Evolutionary conservation across 2,888 invertebrate genomes (phyloP).

Genomic region (Lithophane ornitopus): DNA sequence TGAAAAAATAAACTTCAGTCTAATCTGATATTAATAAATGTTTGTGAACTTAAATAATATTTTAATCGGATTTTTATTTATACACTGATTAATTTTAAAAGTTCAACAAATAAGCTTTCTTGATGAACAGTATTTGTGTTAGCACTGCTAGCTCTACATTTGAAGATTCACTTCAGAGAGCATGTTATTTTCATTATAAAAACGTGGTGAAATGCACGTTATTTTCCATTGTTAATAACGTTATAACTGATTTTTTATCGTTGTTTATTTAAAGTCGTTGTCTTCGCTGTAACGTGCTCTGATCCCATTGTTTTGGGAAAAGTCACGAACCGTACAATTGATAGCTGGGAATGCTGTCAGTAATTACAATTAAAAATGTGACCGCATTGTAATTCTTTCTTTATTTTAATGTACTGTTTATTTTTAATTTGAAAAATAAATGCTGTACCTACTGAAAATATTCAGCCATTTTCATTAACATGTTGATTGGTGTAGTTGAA

Average conservation of each 20-base stretch:
- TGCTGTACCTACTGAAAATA: neutral
- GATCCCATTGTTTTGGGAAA: constrained; percentile 87
- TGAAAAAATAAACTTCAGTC: neutral
- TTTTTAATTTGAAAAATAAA: constrained; percentile 62
- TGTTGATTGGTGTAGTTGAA: neutral
- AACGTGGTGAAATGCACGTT: constrained; percentile 59
- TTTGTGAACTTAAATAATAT: neutral
- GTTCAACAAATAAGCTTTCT: neutral
- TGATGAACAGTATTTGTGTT: neutral
- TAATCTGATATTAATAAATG: neutral
- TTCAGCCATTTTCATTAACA: constrained; percentile 13
- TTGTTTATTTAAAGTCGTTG: constrained; percentile 80
- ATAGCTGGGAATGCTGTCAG: constrained; percentile 75
- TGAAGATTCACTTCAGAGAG: neutral
- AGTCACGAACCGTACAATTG: constrained; percentile 86
- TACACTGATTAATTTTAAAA: neutral
- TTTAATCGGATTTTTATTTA: neutral
- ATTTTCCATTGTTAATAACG: constrained; percentile 73
- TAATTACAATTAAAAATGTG: constrained; percentile 81
- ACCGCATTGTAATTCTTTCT: constrained; percentile 67
- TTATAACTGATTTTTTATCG: constrained; percentile 74
- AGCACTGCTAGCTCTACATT: neutral
- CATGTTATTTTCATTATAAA: constrained; percentile 32
- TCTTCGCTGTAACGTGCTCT: constrained; percentile 77
- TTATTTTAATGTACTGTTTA: constrained; percentile 67